Base-by-base conservation (phyloP, 2,113 vertebrate genomes). In the Copsychus sechellarum region DNA sequence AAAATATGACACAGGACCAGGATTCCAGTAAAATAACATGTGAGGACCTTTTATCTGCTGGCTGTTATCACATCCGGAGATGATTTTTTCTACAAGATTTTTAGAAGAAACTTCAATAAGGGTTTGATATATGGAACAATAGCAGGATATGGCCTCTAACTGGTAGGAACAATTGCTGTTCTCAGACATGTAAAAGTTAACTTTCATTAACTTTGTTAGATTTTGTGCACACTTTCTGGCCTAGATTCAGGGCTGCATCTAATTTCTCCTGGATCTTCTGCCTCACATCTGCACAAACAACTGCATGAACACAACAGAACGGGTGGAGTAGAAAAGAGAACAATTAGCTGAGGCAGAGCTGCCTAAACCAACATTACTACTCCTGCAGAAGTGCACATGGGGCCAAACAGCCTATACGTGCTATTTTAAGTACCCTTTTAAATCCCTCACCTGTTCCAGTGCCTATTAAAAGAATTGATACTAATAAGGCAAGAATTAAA, bases 141-240 rank as follows among this genome's bases (percentile, higher is more conserved):
- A 88, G 93, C 74, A 97, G 94, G 95, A 96, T 97, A 56, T 71
- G 82, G 92, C 85, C 93, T 90, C 93, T 97, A 88, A 92, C 72
- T 92, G 76, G 62, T 86, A 92, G 60, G 67, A 96, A 95, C 94
- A 94, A 92, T 77, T 81, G 73, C 67, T 88, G 85, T 80, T 94
- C 82, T 62, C 81, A 93, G 81, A 74, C 43, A 93, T 73, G 67
- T 81, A 88, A 90, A 94, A 95, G 90, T 81, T 94, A 94, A 94
- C 70, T 94, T 96, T 57, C 95, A 88, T 94, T 66, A 96, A 88
- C 79, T 87, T 95, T 80, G 89, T 60, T 90, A 81, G 79, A 82
- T 93, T 96, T 86, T 81, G 81, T 78, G 71, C 62, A 96, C 43
- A 67, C 51, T 88, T 96, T 86, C 62, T 94, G 94, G 74, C 93